These are phyloP conservation scores for Poeciliopsis occidentalis DNA, from an alignment of 2,113 vertebrate species.

Conservation along the genomic window DNA sequence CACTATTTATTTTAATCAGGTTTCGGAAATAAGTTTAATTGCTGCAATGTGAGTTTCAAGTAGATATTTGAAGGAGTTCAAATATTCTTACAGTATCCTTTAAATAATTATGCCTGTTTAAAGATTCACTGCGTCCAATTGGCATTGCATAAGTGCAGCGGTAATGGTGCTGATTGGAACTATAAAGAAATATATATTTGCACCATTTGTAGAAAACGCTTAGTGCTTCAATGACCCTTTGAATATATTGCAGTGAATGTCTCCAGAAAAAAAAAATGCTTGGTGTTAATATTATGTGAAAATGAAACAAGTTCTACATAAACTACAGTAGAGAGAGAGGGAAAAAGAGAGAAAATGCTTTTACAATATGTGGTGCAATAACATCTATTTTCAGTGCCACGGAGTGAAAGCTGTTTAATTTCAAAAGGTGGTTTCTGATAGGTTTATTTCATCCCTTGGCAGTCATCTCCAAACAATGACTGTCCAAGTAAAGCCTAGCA, in stretches of 20 bases:
- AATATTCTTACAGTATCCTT: constrained; percentile 70
- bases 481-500: not conserved
- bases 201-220: constrained; percentile 46
- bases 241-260: constrained; percentile 35
- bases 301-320: not conserved
- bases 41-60: constrained; percentile 64
- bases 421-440: not conserved
- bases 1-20: constrained; percentile 61
- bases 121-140: constrained; percentile 75
- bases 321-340: too few relatives aligned
- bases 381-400: not conserved
- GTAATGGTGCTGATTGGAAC: constrained; percentile 76
- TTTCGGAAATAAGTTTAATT: constrained; percentile 69
- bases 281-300: constrained; percentile 16
- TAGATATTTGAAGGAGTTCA: constrained; percentile 71
- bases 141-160: constrained; percentile 64
- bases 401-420: not conserved
- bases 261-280: constrained; percentile 16
- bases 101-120: constrained; percentile 74
- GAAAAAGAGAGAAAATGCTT: not conserved
- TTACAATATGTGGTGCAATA: not conserved
- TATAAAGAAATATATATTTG: constrained; percentile 64
- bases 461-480: not conserved
- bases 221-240: constrained; percentile 30
- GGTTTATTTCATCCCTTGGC: not conserved